Conservation (phyloP, 1,140 invertebrate species). For the Sycophaga agraensis region DNA sequence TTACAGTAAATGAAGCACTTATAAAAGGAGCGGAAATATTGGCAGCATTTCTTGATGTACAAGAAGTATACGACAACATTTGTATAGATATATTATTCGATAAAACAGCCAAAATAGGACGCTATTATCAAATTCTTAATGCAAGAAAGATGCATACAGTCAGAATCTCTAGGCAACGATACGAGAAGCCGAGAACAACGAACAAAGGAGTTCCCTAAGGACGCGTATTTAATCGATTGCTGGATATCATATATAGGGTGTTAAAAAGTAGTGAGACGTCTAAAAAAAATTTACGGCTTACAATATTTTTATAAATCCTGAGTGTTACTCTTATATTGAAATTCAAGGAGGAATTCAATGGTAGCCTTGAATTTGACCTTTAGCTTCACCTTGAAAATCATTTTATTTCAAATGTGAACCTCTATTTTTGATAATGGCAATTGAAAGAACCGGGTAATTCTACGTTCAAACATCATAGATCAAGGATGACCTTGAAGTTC, state of each 20-base stretch:
- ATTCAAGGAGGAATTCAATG: no score
- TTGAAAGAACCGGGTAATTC: no score
- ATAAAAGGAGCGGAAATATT: neutral
- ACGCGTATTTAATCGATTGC: conserved; percentile 4
- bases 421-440: no score
- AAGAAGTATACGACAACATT: neutral
- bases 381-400: no score
- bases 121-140: neutral
- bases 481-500: no score
- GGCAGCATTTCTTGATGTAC: neutral
- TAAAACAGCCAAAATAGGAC: neutral
- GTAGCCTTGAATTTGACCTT: no score
- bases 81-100: neutral
- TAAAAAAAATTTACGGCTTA: neutral
- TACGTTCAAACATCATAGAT: no score
- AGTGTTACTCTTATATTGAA: no score
- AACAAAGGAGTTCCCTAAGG: conserved; percentile 3
- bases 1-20: neutral
- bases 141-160: neutral
- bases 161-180: neutral
- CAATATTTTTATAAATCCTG: no score
- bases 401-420: no score
- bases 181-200: neutral
- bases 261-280: neutral
- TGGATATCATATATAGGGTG: conserved; percentile 13